These are phyloP conservation scores for Orthosia cruda DNA, from an alignment of 2,888 invertebrate genomes.

Conservation along the genomic window DNA sequence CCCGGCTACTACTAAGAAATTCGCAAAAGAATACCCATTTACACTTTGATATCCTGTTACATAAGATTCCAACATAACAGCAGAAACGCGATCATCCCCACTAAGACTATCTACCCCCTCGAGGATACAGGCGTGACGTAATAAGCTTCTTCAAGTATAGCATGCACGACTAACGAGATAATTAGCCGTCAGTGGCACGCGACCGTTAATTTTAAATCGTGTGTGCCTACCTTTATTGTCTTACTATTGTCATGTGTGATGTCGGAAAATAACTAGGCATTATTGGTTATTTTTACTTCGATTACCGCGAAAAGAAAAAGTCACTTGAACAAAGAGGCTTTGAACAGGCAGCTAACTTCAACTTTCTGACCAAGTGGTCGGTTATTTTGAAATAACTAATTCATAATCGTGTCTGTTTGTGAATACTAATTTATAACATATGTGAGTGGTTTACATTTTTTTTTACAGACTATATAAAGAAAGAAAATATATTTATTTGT, in stretches of 20 bases:
- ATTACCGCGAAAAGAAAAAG: neutral
- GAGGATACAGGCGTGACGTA: neutral
- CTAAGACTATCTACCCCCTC: neutral
- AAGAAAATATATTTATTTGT: too few species aligned
- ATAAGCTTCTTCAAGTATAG: conserved; percentile 42
- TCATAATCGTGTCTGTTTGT: too few species aligned
- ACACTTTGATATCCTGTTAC: neutral
- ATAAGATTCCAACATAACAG: neutral
- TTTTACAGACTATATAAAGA: too few species aligned
- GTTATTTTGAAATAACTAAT: too few species aligned
- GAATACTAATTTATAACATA: too few species aligned
- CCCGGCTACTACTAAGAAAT: too few species aligned
- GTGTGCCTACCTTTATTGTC: conserved; percentile 44
- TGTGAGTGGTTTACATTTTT: too few species aligned
- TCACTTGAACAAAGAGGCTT: neutral
- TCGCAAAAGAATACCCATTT: too few species aligned
- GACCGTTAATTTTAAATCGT: conserved; percentile 54
- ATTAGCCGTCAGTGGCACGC: conserved; percentile 57
- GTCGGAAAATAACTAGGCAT: conserved; percentile 15
- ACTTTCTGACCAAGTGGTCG: neutral
- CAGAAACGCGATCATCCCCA: neutral
- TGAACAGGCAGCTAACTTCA: too few species aligned
- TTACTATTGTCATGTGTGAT: conserved; percentile 20
- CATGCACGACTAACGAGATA: conserved; percentile 65
- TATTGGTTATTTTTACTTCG: conserved; percentile 17